Conservation (phyloP, 2,888 invertebrate genomes). For the Rosalia funebris region DNA sequence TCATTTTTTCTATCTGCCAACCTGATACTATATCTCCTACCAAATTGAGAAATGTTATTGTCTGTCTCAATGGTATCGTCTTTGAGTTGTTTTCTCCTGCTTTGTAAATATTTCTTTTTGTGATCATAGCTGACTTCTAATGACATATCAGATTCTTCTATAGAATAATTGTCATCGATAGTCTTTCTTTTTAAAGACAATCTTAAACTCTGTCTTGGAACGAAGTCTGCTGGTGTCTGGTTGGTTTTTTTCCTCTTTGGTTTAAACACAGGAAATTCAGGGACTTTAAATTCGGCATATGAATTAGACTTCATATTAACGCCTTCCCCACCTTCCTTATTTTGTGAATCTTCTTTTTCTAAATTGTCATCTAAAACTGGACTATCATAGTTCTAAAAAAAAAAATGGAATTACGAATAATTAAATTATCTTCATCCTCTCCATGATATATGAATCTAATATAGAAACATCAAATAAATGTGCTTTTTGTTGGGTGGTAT, state of each 20-base stretch:
- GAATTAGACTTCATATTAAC: background rate
- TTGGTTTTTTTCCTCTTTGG: conserved; percentile 18
- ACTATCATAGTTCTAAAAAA: conserved; percentile 37
- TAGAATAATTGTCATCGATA: background rate
- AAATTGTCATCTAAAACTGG: conserved; percentile 17
- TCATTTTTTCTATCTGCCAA: conserved; percentile 3
- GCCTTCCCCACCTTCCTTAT: background rate
- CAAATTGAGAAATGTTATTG: background rate
- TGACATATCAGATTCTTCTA: background rate
- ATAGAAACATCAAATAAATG: no score
- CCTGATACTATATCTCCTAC: conserved; percentile 4
- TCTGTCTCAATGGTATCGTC: background rate
- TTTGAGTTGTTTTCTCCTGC: background rate
- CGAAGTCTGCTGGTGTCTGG: conserved; percentile 30
- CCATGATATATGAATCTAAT: no score
- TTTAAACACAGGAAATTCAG: conserved; percentile 31
- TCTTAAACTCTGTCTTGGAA: conserved; percentile 39
- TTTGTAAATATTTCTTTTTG: background rate
- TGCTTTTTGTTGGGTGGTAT: no score
- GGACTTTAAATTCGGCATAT: conserved; percentile 43
- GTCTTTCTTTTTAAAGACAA: conserved; percentile 36
- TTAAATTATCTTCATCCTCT: no score
- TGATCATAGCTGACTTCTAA: conserved; percentile 7
- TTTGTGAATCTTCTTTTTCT: background rate
- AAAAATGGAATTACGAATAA: no score